Evolutionary conservation across 2,113 vertebrate species (phyloP), one percentile per base, ranked within the genome.

Genomic region (Campylorhamphus procurvoides): DNA sequence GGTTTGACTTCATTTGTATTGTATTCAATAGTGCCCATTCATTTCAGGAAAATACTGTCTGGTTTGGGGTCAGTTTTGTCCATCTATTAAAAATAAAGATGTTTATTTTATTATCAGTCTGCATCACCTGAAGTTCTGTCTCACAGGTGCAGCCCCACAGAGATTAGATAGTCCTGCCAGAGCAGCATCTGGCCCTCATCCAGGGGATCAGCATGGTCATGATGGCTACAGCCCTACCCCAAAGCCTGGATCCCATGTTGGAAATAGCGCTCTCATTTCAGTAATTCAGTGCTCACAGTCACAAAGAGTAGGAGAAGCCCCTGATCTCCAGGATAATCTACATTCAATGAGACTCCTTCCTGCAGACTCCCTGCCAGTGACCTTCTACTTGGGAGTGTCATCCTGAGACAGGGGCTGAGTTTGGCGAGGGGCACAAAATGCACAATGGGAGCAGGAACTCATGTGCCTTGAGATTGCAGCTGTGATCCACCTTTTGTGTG

Each of bases 21-120:
- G 79, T 98, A 98, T 97, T 98, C 97, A 98, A 97, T 94, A 95
- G 94, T 94, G 75, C 96, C 96, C 93, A 92, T 98, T 75, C 75
- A 98, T 98, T 98, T 98, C 96, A 97, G 84, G 44, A 97, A 91
- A 95, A 95, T 33, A 79, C 50, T 93, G 93, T 97, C 92, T 97
- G 67, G 75, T 90, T 97, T 97, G 87, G 97, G 56, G 62, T 97
- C 98, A 98, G 97, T 95, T 98, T 98, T 94, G 95, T 91, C 87
- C 90, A 95, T 96, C 89, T 97, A 85, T 97, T 95, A 96, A 98
- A 96, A 98, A 95, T 87, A 96, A 94, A 96, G 98, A 94, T 75
- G 15, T 98, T 98, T 98, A 98, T 99, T 98, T 99, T 98, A 98
- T 98, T 97, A 98, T 97, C 95, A 98, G 89, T 96, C 97, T 88